Evolutionary conservation across 2,888 invertebrate species (phyloP).

Genomic region (Meloe dianella): DNA sequence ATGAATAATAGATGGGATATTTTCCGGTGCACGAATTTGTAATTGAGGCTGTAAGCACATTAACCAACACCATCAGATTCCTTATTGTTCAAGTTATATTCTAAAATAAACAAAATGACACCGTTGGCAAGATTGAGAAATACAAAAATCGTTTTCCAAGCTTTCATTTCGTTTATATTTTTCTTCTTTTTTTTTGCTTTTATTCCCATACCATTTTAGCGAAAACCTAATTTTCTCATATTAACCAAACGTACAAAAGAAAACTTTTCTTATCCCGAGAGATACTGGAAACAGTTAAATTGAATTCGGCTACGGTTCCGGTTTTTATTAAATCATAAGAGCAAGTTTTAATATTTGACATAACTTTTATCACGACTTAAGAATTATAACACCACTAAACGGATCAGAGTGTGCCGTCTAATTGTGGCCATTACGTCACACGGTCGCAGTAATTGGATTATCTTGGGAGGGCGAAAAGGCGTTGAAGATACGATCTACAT

Average conservation of each 20-base stretch:
- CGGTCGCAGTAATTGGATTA: conserved; percentile 39
- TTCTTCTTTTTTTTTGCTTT: conserved; percentile 19
- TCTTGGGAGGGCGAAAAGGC: conserved; percentile 14
- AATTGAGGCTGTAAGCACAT: conserved; percentile 43
- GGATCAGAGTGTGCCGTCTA: conserved; percentile 36
- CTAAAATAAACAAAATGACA: conserved; percentile 43
- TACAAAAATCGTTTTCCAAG: conserved; percentile 3
- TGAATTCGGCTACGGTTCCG: conserved; percentile 45
- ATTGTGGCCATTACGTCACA: conserved; percentile 26
- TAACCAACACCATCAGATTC: conserved; percentile 34
- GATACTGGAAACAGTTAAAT: conserved; percentile 51
- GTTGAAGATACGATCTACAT: conserved; percentile 22
- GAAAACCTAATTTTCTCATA: conserved; percentile 53
- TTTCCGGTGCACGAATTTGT: conserved; percentile 42
- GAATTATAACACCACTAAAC: conserved; percentile 30
- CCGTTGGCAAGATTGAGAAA: conserved; percentile 28
- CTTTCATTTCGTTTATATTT: conserved; percentile 21
- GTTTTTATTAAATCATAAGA: conserved; percentile 46
- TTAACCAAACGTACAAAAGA: conserved; percentile 51
- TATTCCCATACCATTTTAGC: conserved; percentile 47
- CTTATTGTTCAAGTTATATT: conserved; percentile 43
- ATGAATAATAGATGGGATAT: conserved; percentile 48
- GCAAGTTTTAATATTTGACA: conserved; percentile 48
- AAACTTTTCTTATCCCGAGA: conserved; percentile 49
- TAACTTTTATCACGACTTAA: conserved; percentile 44